These are phyloP conservation scores for Heliconius hortense DNA, from an alignment of 2,888 invertebrate genomes.

Conservation along the genomic window DNA sequence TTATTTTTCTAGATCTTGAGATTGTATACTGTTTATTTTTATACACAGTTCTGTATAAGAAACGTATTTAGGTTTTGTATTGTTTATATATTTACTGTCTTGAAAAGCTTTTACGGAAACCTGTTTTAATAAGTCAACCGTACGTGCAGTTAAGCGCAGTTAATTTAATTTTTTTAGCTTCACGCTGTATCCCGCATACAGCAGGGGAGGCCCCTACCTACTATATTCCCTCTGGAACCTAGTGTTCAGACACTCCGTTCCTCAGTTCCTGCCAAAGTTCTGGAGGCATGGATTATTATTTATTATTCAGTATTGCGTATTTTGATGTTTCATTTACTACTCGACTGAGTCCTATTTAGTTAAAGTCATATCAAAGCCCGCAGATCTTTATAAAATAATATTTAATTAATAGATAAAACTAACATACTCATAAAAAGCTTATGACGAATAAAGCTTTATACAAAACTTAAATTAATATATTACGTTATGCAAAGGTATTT, in stretches of 20 bases:
- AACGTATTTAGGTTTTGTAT: background rate
- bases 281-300: no score
- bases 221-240: no score
- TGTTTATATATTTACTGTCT: background rate
- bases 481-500: background rate
- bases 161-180: background rate
- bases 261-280: no score
- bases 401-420: background rate
- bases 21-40: background rate
- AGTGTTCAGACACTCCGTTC: no score
- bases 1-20: background rate
- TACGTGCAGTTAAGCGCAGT: background rate
- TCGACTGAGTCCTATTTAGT: background rate
- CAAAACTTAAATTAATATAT: background rate
- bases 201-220: no score
- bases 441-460: background rate
- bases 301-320: no score
- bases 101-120: background rate
- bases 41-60: background rate
- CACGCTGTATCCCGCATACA: no score
- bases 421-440: background rate
- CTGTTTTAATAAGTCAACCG: background rate
- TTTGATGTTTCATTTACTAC: background rate
- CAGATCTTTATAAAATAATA: background rate
- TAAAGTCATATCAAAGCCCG: background rate